These are phyloP conservation scores for Amblyjoppa fuscipennis DNA, from an alignment of 2,888 invertebrate species.

Conservation along the genomic window DNA sequence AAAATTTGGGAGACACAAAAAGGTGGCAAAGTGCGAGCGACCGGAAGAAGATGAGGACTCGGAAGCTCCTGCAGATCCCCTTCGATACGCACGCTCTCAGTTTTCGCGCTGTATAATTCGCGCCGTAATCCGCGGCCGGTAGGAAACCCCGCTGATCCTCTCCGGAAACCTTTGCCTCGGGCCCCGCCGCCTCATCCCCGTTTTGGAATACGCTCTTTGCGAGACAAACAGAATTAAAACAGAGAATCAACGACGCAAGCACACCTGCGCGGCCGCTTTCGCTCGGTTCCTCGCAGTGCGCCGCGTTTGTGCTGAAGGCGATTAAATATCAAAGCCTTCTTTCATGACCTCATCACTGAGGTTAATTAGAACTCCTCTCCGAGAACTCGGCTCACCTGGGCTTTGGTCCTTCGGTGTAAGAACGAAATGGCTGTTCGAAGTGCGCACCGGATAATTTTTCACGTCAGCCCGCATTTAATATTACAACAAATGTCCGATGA, in stretches of 20 bases:
- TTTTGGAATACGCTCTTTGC: conserved; percentile 73
- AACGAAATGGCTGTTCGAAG: not conserved
- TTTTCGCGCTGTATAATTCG: conserved; percentile 56
- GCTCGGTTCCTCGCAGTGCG: conserved; percentile 58
- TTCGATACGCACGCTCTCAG: conserved; percentile 60
- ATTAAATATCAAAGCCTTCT: conserved; percentile 82
- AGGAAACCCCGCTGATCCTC: conserved; percentile 42
- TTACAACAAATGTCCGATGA: not conserved
- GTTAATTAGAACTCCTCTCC: conserved; percentile 68
- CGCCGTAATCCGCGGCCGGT: conserved; percentile 70
- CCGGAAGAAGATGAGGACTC: conserved; percentile 10
- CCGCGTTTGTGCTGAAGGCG: conserved; percentile 77
- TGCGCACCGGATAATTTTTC: not conserved
- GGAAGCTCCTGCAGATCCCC: conserved; percentile 42
- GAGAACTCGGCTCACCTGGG: not conserved
- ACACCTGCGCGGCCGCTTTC: not conserved
- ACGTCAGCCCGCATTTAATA: not conserved
- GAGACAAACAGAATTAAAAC: conserved; percentile 82
- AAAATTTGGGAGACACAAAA: conserved; percentile 7
- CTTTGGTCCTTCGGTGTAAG: not conserved
- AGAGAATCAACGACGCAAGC: conserved; percentile 62
- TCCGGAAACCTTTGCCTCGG: conserved; percentile 66
- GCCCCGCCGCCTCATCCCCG: conserved; percentile 19
- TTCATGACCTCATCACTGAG: conserved; percentile 57
- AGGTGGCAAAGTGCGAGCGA: conserved; percentile 52